Evolutionary conservation across 2,113 vertebrate species (phyloP).

Genomic region (Bungarus multicinctus): DNA sequence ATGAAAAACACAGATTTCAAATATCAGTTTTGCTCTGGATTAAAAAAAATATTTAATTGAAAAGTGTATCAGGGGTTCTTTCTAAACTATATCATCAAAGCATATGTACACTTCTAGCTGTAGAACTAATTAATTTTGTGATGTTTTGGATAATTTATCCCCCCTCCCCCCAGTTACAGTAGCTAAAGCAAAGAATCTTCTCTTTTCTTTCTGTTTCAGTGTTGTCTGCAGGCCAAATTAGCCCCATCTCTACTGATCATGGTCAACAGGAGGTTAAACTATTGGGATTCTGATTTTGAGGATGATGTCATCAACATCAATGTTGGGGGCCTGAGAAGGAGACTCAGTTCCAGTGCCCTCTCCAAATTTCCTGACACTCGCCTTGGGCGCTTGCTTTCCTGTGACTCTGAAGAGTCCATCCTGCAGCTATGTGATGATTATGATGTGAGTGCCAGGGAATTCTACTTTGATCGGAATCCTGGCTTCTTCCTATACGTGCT

Average conservation of each 20-base stretch:
- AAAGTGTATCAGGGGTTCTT: neutral
- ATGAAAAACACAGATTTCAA: neutral
- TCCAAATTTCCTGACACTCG: slow-evolving; percentile 91
- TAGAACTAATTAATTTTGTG: neutral
- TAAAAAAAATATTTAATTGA: neutral
- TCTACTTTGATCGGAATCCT: slow-evolving; percentile 95
- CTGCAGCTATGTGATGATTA: slow-evolving; percentile 97
- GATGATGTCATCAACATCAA: slow-evolving; percentile 89
- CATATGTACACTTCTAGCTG: neutral
- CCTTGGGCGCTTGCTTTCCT: slow-evolving; percentile 88
- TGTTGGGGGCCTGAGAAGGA: slow-evolving; percentile 87
- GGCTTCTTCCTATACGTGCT: slow-evolving; percentile 90
- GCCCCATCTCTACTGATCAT: slow-evolving; percentile 66
- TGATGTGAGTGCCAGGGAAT: slow-evolving; percentile 85
- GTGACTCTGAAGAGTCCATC: slow-evolving; percentile 89
- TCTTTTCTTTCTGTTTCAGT: neutral
- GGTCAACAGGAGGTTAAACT: slow-evolving; percentile 79
- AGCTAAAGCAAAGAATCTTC: neutral
- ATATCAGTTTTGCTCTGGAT: neutral
- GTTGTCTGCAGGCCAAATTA: slow-evolving; percentile 36
- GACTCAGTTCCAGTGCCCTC: slow-evolving; percentile 83
- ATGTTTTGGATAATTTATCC: neutral
- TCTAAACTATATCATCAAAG: neutral
- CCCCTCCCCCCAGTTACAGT: neutral
- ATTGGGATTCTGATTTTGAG: slow-evolving; percentile 73